Base-by-base conservation (phyloP, 2,888 invertebrate species). In the Drymonia ruficornis region DNA sequence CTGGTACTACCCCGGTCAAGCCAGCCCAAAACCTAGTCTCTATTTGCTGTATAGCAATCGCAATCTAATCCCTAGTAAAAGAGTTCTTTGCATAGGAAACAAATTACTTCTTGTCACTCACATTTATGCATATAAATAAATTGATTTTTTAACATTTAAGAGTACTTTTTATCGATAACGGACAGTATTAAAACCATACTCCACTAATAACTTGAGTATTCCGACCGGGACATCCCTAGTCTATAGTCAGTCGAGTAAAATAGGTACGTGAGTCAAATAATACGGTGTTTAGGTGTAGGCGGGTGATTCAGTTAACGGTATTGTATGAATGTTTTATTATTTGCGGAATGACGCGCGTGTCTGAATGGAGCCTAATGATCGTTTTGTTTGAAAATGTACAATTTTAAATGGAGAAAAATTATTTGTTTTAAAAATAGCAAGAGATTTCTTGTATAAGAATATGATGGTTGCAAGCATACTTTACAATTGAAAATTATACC, bases 291-390 rank as follows among this genome's bases (percentile, higher is more conserved):
- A 58, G 69, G 61, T 59, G 61, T 60, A 53, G 58, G 56, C 34
- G 56, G 66, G 66, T 73, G 72, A 72, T 75, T 76, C 69, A 56
- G 68, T 65, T 74, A 70, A 69, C 71, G 61, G 62, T 67, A 53
- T 56, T 52, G 68, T 65, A 80, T 78, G 76, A 79, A 80, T 78
- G 77, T 74, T 76, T 80, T 76, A 77, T 80, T 76, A 77, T 80
- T 71, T 72, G 70, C 59, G 61, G 60, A 57, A 52, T 59, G 53
- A 49, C 55, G 59, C 15, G 63, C 49, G 54, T 42, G 46, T 23
- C 45, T 50, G 58, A 66, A 70, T 70, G 70, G 68, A 61, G 56
- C 64, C 53, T 62, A 56, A 70, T 70, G 66, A 61, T 70, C 65
- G 46, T 50, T 61, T 72, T 71, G 66, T 55, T 59, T 49, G 0